Evolutionary conservation across 2,797 vertebrate genomes (phyloP).

Genomic region (Microtus californicus): DNA sequence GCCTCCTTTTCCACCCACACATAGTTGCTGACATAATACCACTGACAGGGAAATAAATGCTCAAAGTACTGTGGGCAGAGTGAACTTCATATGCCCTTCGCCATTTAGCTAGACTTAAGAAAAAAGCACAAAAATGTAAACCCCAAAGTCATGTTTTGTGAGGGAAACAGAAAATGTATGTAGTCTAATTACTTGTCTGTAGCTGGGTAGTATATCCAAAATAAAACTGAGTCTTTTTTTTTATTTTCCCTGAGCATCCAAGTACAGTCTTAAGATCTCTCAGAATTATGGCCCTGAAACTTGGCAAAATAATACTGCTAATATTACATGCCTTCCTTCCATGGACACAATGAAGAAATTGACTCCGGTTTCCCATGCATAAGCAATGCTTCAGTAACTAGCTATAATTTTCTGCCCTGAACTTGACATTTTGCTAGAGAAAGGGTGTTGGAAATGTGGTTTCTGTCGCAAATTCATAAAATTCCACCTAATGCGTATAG

Average conservation of each 20-base stretch:
- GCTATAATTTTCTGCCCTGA: not conserved
- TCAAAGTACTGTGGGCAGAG: constrained; percentile 59
- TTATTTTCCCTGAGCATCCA: not conserved
- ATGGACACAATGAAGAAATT: not conserved
- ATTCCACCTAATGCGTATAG: not conserved
- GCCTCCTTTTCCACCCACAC: constrained; percentile 64
- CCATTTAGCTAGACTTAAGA: constrained; percentile 41
- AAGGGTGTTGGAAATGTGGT: constrained; percentile 25
- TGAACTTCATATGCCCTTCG: constrained; percentile 78
- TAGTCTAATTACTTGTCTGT: constrained; percentile 53
- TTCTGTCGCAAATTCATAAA: constrained; percentile 51
- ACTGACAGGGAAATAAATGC: constrained; percentile 75
- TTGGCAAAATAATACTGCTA: not conserved
- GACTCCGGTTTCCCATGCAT: not conserved
- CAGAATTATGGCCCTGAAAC: not conserved
- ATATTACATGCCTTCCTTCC: not conserved
- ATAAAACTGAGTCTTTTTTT: not conserved
- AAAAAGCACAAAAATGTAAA: constrained; percentile 62
- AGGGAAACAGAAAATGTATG: constrained; percentile 55
- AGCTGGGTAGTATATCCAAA: constrained; percentile 45
- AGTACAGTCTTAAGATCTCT: not conserved
- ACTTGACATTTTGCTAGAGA: constrained; percentile 37
- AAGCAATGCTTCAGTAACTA: not conserved
- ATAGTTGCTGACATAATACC: constrained; percentile 73
- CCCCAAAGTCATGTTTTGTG: constrained; percentile 3